Conservation (phyloP, 2,797 vertebrate species). For the Crax fasciolata region DNA sequence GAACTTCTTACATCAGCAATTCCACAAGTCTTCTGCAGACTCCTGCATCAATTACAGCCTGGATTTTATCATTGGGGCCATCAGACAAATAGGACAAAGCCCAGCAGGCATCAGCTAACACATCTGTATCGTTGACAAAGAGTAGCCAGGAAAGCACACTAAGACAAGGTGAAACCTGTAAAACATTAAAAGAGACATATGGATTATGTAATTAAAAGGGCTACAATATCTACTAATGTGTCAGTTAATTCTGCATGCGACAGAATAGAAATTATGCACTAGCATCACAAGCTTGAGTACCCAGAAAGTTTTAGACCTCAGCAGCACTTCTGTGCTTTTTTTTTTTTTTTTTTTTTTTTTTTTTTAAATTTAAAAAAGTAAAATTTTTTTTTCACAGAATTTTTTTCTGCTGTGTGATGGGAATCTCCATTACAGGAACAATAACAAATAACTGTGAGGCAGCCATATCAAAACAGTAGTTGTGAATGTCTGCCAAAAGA, state of each 20-base stretch:
- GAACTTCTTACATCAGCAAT: slow-evolving; percentile 90
- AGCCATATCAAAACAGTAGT: neutral
- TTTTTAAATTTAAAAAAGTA: too few species aligned
- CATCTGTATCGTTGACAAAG: slow-evolving; percentile 96
- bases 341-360: too few species aligned
- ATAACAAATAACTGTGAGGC: neutral
- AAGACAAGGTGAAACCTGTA: slow-evolving; percentile 92
- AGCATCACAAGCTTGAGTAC: neutral
- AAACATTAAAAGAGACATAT: slow-evolving; percentile 35
- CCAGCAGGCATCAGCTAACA: slow-evolving; percentile 97
- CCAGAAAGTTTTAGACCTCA: neutral
- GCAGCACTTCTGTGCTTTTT: neutral
- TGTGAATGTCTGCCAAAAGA: neutral
- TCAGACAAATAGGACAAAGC: slow-evolving; percentile 97
- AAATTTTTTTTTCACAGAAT: neutral
- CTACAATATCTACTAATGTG: neutral
- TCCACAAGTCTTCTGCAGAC: slow-evolving; percentile 97
- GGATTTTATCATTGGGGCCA: slow-evolving; percentile 98
- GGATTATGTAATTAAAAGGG: neutral
- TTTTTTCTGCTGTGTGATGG: neutral
- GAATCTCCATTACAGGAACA: fast-evolving
- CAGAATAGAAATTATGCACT: neutral
- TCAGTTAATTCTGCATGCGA: neutral
- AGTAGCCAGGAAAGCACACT: slow-evolving; percentile 96
- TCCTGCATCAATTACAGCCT: slow-evolving; percentile 97